Base-by-base conservation (phyloP, 92 coral and sea anemone genomes). In the Scolanthus callimorphus region DNA sequence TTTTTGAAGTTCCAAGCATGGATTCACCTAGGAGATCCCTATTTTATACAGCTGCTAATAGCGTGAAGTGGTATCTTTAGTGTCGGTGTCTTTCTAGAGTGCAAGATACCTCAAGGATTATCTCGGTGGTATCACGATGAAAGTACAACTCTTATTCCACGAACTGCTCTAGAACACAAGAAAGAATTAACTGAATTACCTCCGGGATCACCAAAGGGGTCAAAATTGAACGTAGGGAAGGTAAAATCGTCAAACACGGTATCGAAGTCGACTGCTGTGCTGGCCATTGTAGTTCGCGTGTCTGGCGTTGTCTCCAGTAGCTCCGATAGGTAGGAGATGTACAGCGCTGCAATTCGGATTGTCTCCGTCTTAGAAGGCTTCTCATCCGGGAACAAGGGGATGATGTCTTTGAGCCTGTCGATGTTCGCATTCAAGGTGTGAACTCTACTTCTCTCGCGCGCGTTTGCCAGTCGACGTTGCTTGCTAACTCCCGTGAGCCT, bases 321-420 rank as follows among this genome's bases (percentile, higher is more conserved):
- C 66, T 81, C 84, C n/a, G 84, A 70, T 30, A 76, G 67, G 47
- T 70, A 67, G 4, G 67, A 59, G 37, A 85, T 85, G 29, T 81
- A 70, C 43, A 75, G 66, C 0, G 84, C 82, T 2, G 81, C 84
- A 29, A 75, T 46, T 38, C 73, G 41, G 15, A 85, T 73, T 6
- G 84, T 81, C 46, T 85, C 87, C 23, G 74, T 80, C 50, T 80
- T 80, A 12, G 92, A 74, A 1, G 86, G 91, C 55, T 71, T 85
- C 55, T 85, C 87, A 1, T 59, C 73, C 10, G 87, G 87, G 29
- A 65, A 64, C 24, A 74, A 60, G 1, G 80, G 83, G 30, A 74
- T 69, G n/a, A 64, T 55, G 23, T 80, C 77, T 25, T 71, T 77
- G 15, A 85, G 63, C 9, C 54, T 62, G 50, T 85, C 87, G 39